A percentile compares a stretch with the other conserved stretches of the same genome.
Conservation (phyloP, 2,888 invertebrate genomes). For the Parelbella ahira region DNA sequence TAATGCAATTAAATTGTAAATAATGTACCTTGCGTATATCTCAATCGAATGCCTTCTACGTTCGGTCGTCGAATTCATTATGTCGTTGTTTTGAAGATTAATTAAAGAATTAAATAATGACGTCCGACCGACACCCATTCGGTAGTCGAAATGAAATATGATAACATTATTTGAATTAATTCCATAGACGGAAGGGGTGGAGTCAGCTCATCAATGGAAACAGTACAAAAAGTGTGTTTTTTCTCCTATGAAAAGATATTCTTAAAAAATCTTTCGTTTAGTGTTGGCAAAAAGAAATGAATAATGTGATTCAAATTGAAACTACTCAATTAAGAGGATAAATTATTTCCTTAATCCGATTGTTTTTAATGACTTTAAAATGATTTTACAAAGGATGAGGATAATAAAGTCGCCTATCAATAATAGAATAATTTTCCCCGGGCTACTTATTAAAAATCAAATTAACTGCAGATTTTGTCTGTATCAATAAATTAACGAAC, state of each 20-base stretch:
- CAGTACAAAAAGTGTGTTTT: conserved; percentile 30
- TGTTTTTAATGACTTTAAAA: conserved; percentile 16
- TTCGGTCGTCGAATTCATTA: no score
- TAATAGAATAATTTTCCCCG: no score
- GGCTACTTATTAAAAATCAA: no score
- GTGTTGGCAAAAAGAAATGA: conserved; percentile 28
- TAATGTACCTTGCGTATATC: no score
- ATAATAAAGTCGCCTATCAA: background rate
- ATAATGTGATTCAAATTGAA: conserved; percentile 40
- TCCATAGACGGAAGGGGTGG: conserved; percentile 31
- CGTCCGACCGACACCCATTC: conserved; percentile 54
- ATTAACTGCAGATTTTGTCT: no score
- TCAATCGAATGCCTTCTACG: no score
- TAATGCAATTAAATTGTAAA: no score
- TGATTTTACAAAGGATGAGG: conserved; percentile 17
- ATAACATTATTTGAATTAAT: conserved; percentile 33
- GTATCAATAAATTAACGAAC: no score
- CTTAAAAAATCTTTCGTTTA: no score
- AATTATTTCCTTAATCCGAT: conserved; percentile 41
- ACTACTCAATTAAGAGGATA: conserved; percentile 48
- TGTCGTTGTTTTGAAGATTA: conserved; percentile 22
- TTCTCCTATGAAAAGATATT: conserved; percentile 32
- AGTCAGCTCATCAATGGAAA: conserved; percentile 31
- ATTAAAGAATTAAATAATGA: conserved; percentile 56
- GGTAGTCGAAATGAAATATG: conserved; percentile 47